Base-by-base conservation (phyloP, 2,113 vertebrate species). In the Numida meleagris region DNA sequence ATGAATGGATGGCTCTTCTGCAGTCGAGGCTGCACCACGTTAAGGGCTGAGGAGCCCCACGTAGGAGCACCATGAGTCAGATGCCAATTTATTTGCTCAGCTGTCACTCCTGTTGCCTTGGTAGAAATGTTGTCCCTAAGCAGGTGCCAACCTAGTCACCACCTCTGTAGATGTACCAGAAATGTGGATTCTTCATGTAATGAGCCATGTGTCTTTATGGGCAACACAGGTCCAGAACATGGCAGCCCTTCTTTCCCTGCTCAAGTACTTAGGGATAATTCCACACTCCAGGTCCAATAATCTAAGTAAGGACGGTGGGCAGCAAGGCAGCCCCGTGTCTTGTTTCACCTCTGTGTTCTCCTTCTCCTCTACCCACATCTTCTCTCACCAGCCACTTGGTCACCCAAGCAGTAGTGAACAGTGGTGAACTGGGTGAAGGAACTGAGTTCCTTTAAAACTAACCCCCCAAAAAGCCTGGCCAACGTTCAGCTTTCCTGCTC, bases 161-260 rank as follows among this genome's bases (percentile, higher is more conserved):
- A 51, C 33, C 42, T 72, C 40, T 88, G 51, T n/a, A 73, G 51
- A n/a, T 59, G 21, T 20, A 71, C 8, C 38, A 71, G 71, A 31
- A 55, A 31, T 31, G 53, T 31, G 29, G 53, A 18, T 31, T 17
- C 53, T 55, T 55, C 53, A 55, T 38, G 34, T 62, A 12, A 25
- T 62, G 36, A 38, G 24, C 36, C 59, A 17, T 27, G 24, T 62
- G 34, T 61, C 23, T 25, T 61, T 17, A 38, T 13, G 34, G 23
- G 17, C 36, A 62, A 16, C 17, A 24, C 23, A 38, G 24, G 10
- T 5, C 0, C 0, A 10, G 63, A 74, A 82, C 0, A 1, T 45
- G 45, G 25, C 67, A 79, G 55, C 33, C 14, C 23, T 71, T 67
- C 33, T 50, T 6, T 62, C 67, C 4, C 1, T 7, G 20, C 5